phyloP scores from a whole-genome alignment of 2,797 vertebrate genomes.

The Sebastes miniatus region DNA sequence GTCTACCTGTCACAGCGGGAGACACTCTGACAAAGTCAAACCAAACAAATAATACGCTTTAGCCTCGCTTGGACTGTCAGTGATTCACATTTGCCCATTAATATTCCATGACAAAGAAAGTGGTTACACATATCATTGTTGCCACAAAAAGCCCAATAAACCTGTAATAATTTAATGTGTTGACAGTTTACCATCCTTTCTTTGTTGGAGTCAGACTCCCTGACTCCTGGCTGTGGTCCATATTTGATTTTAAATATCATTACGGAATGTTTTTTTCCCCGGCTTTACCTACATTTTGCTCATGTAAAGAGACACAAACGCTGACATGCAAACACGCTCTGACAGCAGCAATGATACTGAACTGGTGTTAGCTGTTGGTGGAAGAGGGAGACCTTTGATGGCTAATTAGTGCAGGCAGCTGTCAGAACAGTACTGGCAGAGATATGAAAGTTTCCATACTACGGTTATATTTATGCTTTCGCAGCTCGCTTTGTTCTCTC shows the following conservation, averaged over 20 bases:
- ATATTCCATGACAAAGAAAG: slow-evolving; percentile 41
- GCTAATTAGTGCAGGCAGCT: slow-evolving; percentile 85
- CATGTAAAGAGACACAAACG: neutral
- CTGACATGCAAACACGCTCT: neutral
- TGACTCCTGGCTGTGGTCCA: neutral
- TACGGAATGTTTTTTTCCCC: neutral
- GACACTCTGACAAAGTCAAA: slow-evolving; percentile 32
- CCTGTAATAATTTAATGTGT: neutral
- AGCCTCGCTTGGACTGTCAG: slow-evolving; percentile 1
- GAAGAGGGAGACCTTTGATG: slow-evolving; percentile 70
- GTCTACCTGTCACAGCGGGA: slow-evolving; percentile 32
- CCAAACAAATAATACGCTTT: slow-evolving; percentile 34
- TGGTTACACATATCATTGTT: slow-evolving; percentile 1
- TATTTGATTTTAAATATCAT: neutral
- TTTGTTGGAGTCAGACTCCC: neutral
- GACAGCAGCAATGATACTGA: slow-evolving; percentile 50
- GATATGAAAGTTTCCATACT: slow-evolving; percentile 81
- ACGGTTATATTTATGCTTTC: slow-evolving; percentile 80
- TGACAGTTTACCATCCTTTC: neutral
- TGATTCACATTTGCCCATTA: slow-evolving; percentile 33
- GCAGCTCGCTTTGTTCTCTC: slow-evolving; percentile 76
- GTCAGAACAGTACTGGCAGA: slow-evolving; percentile 83
- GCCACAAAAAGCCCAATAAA: neutral
- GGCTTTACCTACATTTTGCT: neutral
- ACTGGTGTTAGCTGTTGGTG: slow-evolving; percentile 66